Conservation (phyloP, 2,113 vertebrate species). For the Cyprinodon tularosa region DNA sequence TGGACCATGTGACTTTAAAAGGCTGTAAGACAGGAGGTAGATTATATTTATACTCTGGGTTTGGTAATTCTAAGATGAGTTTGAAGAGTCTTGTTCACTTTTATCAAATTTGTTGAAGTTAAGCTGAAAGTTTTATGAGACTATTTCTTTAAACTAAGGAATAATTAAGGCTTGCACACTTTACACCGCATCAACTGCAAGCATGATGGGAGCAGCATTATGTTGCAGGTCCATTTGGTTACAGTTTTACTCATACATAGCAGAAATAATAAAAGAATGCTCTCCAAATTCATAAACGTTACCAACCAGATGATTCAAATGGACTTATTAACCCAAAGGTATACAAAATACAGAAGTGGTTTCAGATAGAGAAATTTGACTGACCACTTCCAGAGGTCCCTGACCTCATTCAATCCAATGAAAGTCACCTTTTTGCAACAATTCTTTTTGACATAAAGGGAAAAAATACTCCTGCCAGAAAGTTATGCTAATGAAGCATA, state of each 20-base stretch:
- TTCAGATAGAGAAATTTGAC: no score
- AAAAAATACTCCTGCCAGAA: no score
- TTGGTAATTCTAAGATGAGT: not conserved
- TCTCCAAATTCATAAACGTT: not conserved
- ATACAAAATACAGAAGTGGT: no score
- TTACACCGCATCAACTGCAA: not conserved
- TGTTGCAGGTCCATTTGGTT: not conserved
- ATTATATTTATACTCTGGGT: conserved; percentile 63
- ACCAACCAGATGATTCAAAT: not conserved
- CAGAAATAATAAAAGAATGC: not conserved
- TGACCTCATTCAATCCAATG: no score
- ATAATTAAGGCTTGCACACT: not conserved
- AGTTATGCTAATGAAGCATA: no score
- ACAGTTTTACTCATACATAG: not conserved
- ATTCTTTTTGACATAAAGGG: no score
- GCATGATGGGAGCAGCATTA: not conserved
- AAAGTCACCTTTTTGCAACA: no score
- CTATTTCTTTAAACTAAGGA: not conserved
- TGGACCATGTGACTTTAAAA: conserved; percentile 27
- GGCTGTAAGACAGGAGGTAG: conserved; percentile 38
- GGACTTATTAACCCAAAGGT: no score
- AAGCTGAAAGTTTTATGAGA: not conserved
- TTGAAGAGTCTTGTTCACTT: no score
- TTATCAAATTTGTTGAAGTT: no score
- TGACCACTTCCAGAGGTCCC: no score